Evolutionary conservation across 1,140 invertebrate genomes (phyloP).

Genomic region (Ips typographus): DNA sequence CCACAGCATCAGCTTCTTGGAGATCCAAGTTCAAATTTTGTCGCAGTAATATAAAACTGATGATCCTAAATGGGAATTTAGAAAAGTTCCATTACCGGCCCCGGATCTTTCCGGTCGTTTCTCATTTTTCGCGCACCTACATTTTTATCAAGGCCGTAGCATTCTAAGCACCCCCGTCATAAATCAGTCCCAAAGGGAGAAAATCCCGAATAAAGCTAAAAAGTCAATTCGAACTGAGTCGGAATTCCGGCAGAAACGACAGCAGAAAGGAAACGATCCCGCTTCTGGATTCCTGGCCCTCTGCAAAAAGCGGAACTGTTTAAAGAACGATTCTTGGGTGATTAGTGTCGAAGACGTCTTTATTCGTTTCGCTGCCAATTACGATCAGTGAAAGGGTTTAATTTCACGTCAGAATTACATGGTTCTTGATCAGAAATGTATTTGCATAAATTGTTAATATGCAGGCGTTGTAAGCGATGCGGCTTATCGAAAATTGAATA

Average conservation of each 20-base stretch:
- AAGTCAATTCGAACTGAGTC: constrained; percentile 11
- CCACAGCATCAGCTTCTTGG: too few relatives aligned
- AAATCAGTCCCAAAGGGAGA: constrained; percentile 9
- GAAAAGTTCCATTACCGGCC: too few relatives aligned
- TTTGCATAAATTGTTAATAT: too few relatives aligned
- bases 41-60: too few relatives aligned
- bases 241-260: not conserved
- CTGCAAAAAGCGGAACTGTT: constrained; percentile 9
- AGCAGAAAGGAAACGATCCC: constrained; percentile 8
- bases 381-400: too few relatives aligned
- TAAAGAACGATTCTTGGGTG: constrained; percentile 6
- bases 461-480: too few relatives aligned
- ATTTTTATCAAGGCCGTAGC: constrained; percentile 8
- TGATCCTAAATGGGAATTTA: too few relatives aligned
- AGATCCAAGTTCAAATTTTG: too few relatives aligned
- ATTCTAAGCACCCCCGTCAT: constrained; percentile 9
- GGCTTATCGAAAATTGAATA: too few relatives aligned
- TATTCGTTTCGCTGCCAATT: too few relatives aligned
- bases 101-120: not conserved
- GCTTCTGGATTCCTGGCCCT: not conserved
- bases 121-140: constrained; percentile 7
- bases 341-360: constrained; percentile 1
- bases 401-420: too few relatives aligned
- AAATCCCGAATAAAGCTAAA: constrained; percentile 16
- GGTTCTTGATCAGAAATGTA: too few relatives aligned